phyloP scores from a whole-genome alignment of 2,888 invertebrate species.

The Eubasilissa splendida region DNA sequence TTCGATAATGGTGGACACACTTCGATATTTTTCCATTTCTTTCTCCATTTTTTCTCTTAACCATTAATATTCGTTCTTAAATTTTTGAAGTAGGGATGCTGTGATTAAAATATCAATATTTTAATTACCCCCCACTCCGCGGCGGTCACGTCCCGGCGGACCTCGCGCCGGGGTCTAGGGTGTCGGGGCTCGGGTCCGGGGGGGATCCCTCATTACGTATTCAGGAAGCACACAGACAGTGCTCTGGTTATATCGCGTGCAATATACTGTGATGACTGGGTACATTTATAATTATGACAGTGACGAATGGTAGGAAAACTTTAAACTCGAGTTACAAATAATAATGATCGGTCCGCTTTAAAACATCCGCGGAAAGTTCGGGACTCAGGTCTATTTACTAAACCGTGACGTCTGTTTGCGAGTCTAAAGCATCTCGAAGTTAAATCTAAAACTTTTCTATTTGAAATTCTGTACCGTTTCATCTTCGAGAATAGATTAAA shows the following conservation, averaged over 20 bases:
- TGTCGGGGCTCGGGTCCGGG: conserved; percentile 36
- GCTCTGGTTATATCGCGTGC: conserved; percentile 51
- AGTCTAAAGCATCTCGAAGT: conserved; percentile 18
- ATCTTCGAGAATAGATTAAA: conserved; percentile 40
- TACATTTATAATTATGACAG: conserved; percentile 58
- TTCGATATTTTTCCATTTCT: background rate
- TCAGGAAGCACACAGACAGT: conserved; percentile 45
- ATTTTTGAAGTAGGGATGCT: background rate
- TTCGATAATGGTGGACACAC: background rate
- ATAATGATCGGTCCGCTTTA: conserved; percentile 41
- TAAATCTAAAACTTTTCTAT: conserved; percentile 39
- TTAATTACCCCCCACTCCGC: conserved; percentile 39
- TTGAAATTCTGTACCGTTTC: conserved; percentile 30
- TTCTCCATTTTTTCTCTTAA: background rate
- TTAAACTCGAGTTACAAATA: conserved; percentile 45
- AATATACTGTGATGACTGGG: conserved; percentile 55
- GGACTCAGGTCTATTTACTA: conserved; percentile 37
- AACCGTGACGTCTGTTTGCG: conserved; percentile 33
- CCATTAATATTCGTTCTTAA: background rate
- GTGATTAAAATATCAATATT: conserved; percentile 48
- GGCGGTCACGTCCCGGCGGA: conserved; percentile 29
- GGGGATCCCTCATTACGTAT: conserved; percentile 44
- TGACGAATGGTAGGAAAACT: conserved; percentile 56
- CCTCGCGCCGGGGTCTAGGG: conserved; percentile 23
- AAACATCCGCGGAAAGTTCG: conserved; percentile 40